Conservation (phyloP, 1,140 invertebrate genomes). For the Archegozetes longisetosus region DNA sequence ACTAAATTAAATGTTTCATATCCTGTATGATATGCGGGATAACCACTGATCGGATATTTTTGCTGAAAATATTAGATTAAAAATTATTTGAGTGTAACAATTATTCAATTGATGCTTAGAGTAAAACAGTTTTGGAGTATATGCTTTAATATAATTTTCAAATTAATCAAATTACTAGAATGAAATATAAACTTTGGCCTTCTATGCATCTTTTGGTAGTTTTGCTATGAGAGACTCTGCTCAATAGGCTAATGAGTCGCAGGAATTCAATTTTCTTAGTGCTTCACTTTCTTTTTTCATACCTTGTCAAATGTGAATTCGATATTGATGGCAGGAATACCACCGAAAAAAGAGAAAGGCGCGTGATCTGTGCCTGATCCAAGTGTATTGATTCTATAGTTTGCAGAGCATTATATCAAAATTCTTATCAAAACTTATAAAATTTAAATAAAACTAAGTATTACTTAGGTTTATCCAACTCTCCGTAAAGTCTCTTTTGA, state of each 20-base stretch:
- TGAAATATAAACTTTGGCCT: too few relatives aligned
- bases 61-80: neutral
- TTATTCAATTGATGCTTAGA: neutral
- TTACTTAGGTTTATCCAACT: neutral
- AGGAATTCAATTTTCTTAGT: neutral
- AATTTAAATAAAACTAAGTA: neutral
- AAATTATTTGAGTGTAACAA: neutral
- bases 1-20: slow-evolving; percentile 13
- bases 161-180: too few relatives aligned
- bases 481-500: neutral
- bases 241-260: too few relatives aligned
- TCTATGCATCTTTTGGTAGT: too few relatives aligned
- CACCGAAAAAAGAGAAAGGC: slow-evolving; percentile 7
- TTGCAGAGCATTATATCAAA: neutral
- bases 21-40: slow-evolving; percentile 9
- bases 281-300: neutral
- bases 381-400: slow-evolving; percentile 5
- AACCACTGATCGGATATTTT: slow-evolving; percentile 6
- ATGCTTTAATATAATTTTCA: too few relatives aligned
- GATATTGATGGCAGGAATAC: slow-evolving; percentile 12
- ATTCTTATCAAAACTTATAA: neutral
- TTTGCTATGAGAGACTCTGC: too few relatives aligned
- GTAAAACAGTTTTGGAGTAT: neutral
- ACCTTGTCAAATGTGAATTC: slow-evolving; percentile 10
- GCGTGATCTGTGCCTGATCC: slow-evolving; percentile 12